Percentiles rank a stretch among this genome's conserved stretches.
phyloP scores from a whole-genome alignment of 2,888 invertebrate species.

The Mimas tiliae region DNA sequence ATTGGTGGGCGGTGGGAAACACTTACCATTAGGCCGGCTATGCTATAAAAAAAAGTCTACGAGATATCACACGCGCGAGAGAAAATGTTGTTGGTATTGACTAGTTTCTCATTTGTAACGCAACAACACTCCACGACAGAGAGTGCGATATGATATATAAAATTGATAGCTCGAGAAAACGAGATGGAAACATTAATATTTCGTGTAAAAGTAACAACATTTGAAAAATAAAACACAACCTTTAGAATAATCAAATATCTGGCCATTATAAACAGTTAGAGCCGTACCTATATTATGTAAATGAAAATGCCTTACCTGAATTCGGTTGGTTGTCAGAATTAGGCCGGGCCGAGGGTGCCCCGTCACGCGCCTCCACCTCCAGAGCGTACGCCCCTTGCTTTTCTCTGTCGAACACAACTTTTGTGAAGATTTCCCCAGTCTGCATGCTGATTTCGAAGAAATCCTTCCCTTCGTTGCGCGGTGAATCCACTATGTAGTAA shows the following conservation, averaged over 20 bases:
- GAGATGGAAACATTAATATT: too few species aligned
- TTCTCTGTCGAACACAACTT: constrained; percentile 98
- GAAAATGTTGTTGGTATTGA: too few species aligned
- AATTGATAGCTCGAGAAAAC: too few species aligned
- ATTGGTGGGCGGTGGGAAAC: too few species aligned
- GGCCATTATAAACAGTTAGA: neutral
- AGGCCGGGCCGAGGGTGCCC: constrained; percentile 97
- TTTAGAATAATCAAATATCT: neutral
- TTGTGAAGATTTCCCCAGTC: constrained; percentile 97
- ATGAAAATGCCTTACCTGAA: constrained; percentile 93
- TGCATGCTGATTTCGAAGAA: constrained; percentile 98
- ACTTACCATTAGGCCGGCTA: too few species aligned
- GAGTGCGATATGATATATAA: too few species aligned
- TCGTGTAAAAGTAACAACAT: too few species aligned
- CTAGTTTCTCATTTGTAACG: too few species aligned
- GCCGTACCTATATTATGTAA: constrained; percentile 29
- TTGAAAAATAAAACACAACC: neutral
- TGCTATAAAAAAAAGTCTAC: too few species aligned
- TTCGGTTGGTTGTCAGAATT: constrained; percentile 97
- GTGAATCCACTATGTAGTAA: constrained; percentile 96
- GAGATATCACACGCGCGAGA: too few species aligned
- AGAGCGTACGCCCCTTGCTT: constrained; percentile 98
- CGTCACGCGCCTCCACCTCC: constrained; percentile 98
- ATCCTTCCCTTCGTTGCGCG: constrained; percentile 96
- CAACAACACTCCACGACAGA: too few species aligned